Evolutionary conservation across 1,140 invertebrate genomes (phyloP).

Genomic region (Aphaenogaster rudis): DNA sequence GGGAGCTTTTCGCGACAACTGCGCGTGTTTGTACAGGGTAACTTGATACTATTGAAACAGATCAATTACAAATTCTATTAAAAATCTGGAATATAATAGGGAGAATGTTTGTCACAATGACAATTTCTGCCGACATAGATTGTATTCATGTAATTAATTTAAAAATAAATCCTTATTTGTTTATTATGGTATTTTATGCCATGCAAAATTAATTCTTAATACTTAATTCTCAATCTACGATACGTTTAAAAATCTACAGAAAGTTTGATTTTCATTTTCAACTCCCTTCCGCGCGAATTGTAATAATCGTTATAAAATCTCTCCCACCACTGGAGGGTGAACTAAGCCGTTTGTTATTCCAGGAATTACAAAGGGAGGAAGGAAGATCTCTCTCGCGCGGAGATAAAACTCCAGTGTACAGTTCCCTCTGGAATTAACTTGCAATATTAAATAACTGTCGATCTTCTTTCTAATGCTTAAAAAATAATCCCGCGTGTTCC

Average conservation of each 20-base stretch:
- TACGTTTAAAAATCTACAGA: background rate
- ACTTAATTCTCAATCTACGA: background rate
- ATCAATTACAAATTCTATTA: background rate
- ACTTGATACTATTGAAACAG: background rate
- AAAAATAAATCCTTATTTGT: background rate
- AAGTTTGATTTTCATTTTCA: background rate
- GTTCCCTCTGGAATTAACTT: conserved; percentile 21
- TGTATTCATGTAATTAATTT: background rate
- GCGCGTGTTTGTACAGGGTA: background rate
- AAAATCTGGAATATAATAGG: background rate
- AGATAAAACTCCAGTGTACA: background rate
- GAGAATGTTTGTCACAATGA: background rate
- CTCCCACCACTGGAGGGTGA: background rate
- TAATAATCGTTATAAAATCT: conserved; percentile 11
- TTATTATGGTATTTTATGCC: background rate
- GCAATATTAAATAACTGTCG: conserved; percentile 25
- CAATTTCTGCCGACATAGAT: background rate
- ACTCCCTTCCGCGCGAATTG: background rate
- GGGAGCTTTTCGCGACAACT: conserved; percentile 56
- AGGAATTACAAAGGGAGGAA: conserved; percentile 34
- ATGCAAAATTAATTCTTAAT: background rate
- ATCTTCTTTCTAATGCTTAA: background rate
- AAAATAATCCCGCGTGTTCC: conserved; percentile 4
- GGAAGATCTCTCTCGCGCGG: background rate
- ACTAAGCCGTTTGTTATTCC: conserved; percentile 21